Evolutionary conservation across 2,888 invertebrate genomes (phyloP).

Genomic region (Drosophila bunnanda): DNA sequence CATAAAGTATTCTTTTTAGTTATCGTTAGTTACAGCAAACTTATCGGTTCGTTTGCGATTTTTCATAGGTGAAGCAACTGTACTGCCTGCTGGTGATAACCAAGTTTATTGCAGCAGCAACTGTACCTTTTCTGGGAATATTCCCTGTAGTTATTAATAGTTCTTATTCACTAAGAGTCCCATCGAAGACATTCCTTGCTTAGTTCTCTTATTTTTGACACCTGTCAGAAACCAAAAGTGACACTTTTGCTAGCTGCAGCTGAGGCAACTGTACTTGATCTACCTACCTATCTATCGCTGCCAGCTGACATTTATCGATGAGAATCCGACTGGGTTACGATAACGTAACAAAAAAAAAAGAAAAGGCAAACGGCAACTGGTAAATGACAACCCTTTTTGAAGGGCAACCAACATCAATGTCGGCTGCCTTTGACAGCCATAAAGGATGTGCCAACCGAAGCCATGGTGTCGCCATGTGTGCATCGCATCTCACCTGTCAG

Average conservation of each 20-base stretch:
- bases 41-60: neutral
- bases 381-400: slow-evolving; percentile 2
- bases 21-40: no score
- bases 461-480: slow-evolving; percentile 1
- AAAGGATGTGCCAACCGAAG: slow-evolving; percentile 2
- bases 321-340: slow-evolving; percentile 1
- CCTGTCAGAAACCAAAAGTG: no score
- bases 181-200: neutral
- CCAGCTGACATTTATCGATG: slow-evolving; percentile 58
- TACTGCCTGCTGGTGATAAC: no score
- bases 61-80: neutral
- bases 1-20: no score
- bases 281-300: slow-evolving; percentile 13
- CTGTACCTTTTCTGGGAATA: neutral
- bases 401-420: slow-evolving; percentile 29
- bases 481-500: slow-evolving; percentile 25
- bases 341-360: neutral
- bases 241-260: neutral
- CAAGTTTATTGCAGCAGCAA: neutral
- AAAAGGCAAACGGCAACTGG: neutral
- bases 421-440: slow-evolving; percentile 28
- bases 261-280: neutral
- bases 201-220: neutral
- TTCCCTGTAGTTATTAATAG: neutral
- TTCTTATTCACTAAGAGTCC: neutral